Evolutionary conservation across 1,140 invertebrate species (phyloP).

Genomic region (Drosophila asahinai): DNA sequence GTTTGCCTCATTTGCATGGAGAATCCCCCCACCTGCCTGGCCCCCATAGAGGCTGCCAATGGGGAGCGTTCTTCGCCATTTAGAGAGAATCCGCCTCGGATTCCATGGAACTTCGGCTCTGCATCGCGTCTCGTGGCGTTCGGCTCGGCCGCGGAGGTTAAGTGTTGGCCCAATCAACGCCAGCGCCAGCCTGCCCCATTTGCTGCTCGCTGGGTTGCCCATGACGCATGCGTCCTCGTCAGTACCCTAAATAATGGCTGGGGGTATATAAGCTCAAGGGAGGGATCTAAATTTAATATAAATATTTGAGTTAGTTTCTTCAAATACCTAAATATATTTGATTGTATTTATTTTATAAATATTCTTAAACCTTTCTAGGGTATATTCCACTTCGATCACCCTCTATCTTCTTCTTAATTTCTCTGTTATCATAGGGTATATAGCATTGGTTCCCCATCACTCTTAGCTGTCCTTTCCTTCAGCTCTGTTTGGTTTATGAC

Average conservation of each 20-base stretch:
- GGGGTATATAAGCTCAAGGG: neutral
- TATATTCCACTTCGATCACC: neutral
- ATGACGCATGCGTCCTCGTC: conserved; percentile 70
- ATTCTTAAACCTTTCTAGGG: neutral
- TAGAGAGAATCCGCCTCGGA: conserved; percentile 22
- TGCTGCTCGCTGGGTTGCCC: conserved; percentile 33
- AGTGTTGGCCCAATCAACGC: conserved; percentile 77
- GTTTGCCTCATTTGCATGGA: conserved; percentile 70
- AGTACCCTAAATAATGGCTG: neutral
- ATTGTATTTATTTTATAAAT: too few species aligned
- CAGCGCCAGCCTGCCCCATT: conserved; percentile 65
- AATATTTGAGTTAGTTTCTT: too few species aligned
- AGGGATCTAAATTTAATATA: neutral
- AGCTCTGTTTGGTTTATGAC: conserved; percentile 72
- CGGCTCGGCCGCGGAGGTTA: conserved; percentile 63
- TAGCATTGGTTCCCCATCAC: conserved; percentile 3
- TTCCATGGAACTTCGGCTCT: conserved; percentile 17
- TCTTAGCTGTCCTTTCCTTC: conserved; percentile 8
- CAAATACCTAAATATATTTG: too few species aligned
- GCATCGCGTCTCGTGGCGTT: conserved; percentile 31
- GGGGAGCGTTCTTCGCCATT: conserved; percentile 35
- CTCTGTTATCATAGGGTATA: conserved; percentile 16
- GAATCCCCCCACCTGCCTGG: neutral
- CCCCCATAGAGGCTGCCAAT: conserved; percentile 52
- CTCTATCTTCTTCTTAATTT: neutral